Percentiles rank a stretch among this genome's conserved stretches.
Evolutionary conservation across 2,797 vertebrate species (phyloP).

Genomic region (Phaenicophaeus curvirostris): DNA sequence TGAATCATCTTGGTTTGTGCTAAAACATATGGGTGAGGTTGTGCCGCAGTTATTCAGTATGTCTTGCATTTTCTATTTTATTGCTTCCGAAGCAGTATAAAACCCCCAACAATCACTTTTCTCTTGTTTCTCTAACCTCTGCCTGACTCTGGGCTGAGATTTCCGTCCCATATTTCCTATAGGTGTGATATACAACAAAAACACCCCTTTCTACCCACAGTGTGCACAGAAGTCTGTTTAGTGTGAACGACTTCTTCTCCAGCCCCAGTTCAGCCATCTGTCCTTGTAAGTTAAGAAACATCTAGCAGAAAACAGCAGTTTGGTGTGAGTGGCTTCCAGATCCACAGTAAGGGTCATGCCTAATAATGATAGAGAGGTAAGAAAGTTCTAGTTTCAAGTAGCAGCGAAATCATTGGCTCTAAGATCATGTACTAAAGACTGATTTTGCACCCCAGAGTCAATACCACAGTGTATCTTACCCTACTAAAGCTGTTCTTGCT

Average conservation of each 20-base stretch:
- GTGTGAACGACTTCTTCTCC: constrained; percentile 29
- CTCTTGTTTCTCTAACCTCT: not conserved
- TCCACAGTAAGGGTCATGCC: not conserved
- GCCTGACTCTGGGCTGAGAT: not conserved
- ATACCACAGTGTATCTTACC: not conserved
- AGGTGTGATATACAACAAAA: not conserved
- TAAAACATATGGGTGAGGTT: not conserved
- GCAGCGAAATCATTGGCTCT: not conserved
- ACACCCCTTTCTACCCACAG: not conserved
- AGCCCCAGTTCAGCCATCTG: constrained; percentile 52
- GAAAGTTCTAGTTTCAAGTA: not conserved
- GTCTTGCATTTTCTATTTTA: not conserved
- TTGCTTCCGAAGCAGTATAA: not conserved
- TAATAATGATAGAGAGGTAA: not conserved
- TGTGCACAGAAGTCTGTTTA: not conserved
- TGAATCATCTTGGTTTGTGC: constrained; percentile 31
- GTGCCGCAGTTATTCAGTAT: not conserved
- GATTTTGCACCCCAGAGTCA: not conserved
- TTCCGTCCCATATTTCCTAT: not conserved
- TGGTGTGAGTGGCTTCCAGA: not conserved
- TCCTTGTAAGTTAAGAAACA: constrained; percentile 2
- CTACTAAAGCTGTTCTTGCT: not conserved
- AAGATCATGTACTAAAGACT: not conserved
- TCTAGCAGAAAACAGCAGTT: not conserved
- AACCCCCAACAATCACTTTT: not conserved